phyloP scores from a whole-genome alignment of 2,797 vertebrate genomes.

The Rhabdomys pumilio region DNA sequence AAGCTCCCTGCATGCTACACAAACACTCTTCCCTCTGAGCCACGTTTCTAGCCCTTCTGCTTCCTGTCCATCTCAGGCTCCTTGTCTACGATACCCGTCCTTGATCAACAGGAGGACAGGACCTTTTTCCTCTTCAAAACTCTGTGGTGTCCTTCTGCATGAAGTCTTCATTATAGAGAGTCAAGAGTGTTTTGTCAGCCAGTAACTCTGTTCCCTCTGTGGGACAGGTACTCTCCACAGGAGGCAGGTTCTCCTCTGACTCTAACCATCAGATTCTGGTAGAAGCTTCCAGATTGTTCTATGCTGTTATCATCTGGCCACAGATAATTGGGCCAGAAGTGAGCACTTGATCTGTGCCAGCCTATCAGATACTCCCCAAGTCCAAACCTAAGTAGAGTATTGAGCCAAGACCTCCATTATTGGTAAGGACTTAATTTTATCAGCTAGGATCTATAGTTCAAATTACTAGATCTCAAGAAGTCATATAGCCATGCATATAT shows the following conservation, averaged over 20 bases:
- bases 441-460: not conserved
- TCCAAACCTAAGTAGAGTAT: not conserved
- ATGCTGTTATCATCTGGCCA: not conserved
- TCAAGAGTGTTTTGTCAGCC: not conserved
- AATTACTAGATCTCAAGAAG: not conserved
- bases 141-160: not conserved
- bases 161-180: not conserved
- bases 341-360: not conserved
- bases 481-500: not conserved
- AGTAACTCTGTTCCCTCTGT: not conserved
- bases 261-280: not conserved
- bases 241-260: not conserved
- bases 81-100: too few species aligned
- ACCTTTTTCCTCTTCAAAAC: slow-evolving; percentile 2
- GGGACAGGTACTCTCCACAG: not conserved
- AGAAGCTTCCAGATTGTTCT: not conserved
- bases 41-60: not conserved
- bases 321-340: not conserved
- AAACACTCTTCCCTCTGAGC: not conserved
- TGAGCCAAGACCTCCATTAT: not conserved
- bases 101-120: not conserved
- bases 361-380: not conserved
- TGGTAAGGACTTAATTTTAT: not conserved
- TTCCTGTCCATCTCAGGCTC: not conserved
- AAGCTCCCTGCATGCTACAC: not conserved